These are phyloP conservation scores for Hipposideros armiger DNA, from an alignment of 2,113 vertebrate genomes.

Conservation along the genomic window DNA sequence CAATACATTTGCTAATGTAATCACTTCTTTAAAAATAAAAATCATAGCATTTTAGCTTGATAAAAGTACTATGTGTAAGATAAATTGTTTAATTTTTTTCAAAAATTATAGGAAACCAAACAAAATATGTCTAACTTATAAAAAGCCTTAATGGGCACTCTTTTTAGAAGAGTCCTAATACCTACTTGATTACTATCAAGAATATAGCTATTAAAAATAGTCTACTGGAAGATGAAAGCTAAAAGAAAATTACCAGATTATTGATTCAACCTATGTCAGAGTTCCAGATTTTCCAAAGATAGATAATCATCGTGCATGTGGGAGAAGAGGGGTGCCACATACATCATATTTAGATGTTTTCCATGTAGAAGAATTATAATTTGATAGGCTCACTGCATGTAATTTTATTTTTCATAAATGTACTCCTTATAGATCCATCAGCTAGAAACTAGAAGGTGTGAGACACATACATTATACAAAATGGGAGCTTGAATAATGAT, in stretches of 20 bases:
- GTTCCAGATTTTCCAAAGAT: slow-evolving; percentile 75
- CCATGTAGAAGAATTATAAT: slow-evolving; percentile 84
- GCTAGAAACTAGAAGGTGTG: slow-evolving; percentile 62
- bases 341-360: slow-evolving; percentile 79
- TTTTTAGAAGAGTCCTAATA: neutral
- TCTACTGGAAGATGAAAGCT: neutral
- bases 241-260: neutral
- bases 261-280: slow-evolving; percentile 76
- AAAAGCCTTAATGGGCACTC: neutral
- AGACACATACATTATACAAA: slow-evolving; percentile 62
- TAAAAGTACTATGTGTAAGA: neutral
- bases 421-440: slow-evolving; percentile 67
- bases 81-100: neutral
- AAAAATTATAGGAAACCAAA: neutral
- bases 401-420: slow-evolving; percentile 59
- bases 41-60: neutral
- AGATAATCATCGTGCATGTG: slow-evolving; percentile 73
- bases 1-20: neutral
- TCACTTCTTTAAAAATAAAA: neutral
- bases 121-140: neutral
- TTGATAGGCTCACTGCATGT: slow-evolving; percentile 74
- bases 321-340: slow-evolving; percentile 73
- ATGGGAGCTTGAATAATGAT: neutral
- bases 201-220: neutral
- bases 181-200: neutral